Evolutionary conservation across 2,113 vertebrate species (phyloP), one percentile per base, ranked within the genome.

Genomic region (Alaudala cheleensis): DNA sequence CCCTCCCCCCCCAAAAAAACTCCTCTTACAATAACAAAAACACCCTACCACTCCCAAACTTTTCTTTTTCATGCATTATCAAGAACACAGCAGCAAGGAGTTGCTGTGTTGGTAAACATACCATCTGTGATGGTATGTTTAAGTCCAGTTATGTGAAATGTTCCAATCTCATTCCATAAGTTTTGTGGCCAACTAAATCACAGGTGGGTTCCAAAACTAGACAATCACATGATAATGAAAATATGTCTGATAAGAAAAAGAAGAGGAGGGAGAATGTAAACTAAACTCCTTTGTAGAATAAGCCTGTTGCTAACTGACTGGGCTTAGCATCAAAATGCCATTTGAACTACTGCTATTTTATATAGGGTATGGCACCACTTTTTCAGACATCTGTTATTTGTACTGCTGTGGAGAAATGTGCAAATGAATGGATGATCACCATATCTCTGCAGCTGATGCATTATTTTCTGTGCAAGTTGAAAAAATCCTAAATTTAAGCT

Each of bases 371-470:
- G 22, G 12, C 9, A 60, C 6, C 3, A 26, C 22, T 39, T 49
- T 88, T 73, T 81, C 60, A 74, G 22, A 14, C 4, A 34, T 20
- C 33, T 89, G 8, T 50, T 60, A 60, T 56, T 79, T 60, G 9
- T n/a, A n/a, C 22, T 60, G 12, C 21, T 61, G 12, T 57, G 18
- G 28, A 51, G 69, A 83, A 76, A 18, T 0, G 0, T 22, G 4
- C 8, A 8, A 85, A 71, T 26, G 18, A 85, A 53, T 28, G 10
- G 5, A 54, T 79, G 25, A 29, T 14, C 14, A 24, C 10, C 57
- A 0, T 45, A 29, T 40, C 45, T 81, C 37, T 5, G 10, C 12
- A n/a, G 34, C 2, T 80, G 14, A 18, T 45, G 40, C 0, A 0
- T 49, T 88, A 66, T 61, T 69, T 83, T 65, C 12, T 51, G 2